Evolutionary conservation across 53 echinoderm and acorn worm species (phyloP).

Genomic region (Holothuria scabra): DNA sequence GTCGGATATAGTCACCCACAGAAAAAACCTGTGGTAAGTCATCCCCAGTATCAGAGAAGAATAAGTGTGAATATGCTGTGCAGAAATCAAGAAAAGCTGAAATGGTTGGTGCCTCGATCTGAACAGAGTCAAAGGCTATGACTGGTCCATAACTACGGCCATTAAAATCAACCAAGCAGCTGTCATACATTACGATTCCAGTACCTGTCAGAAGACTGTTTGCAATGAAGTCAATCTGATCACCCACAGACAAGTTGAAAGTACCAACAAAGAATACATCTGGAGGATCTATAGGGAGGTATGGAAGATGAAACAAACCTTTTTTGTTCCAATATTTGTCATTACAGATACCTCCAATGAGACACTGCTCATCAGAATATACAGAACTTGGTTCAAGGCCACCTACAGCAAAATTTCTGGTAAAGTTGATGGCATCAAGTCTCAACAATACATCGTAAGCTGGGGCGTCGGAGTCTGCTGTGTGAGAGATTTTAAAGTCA

Average conservation of each 20-base stretch:
- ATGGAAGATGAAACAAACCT: slow-evolving; percentile 65
- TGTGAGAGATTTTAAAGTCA: slow-evolving; percentile 68
- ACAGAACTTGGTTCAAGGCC: slow-evolving; percentile 6
- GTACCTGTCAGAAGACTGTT: slow-evolving; percentile 68
- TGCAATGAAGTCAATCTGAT: slow-evolving; percentile 79
- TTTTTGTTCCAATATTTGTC: slow-evolving; percentile 55
- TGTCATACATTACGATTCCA: slow-evolving; percentile 64
- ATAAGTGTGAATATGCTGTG: slow-evolving; percentile 64
- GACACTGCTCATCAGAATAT: slow-evolving; percentile 40
- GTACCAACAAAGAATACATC: slow-evolving; percentile 59
- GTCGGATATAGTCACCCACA: slow-evolving; percentile 69
- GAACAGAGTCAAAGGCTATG: slow-evolving; percentile 61
- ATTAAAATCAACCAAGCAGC: slow-evolving; percentile 70
- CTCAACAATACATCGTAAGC: slow-evolving; percentile 68
- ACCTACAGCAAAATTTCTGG: slow-evolving; percentile 50
- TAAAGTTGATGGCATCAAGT: slow-evolving; percentile 77
- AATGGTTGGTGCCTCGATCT: slow-evolving; percentile 70
- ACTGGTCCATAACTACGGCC: slow-evolving; percentile 69
- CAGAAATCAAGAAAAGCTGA: slow-evolving; percentile 57
- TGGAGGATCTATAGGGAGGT: slow-evolving; percentile 67
- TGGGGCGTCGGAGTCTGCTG: slow-evolving; percentile 61
- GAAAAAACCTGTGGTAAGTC: slow-evolving; percentile 69
- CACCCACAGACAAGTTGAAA: slow-evolving; percentile 69
- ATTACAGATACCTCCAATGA: slow-evolving; percentile 48
- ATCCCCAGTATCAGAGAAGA: slow-evolving; percentile 11